Conservation (phyloP, 2,113 vertebrate genomes). For the Xenopus laevis region DNA sequence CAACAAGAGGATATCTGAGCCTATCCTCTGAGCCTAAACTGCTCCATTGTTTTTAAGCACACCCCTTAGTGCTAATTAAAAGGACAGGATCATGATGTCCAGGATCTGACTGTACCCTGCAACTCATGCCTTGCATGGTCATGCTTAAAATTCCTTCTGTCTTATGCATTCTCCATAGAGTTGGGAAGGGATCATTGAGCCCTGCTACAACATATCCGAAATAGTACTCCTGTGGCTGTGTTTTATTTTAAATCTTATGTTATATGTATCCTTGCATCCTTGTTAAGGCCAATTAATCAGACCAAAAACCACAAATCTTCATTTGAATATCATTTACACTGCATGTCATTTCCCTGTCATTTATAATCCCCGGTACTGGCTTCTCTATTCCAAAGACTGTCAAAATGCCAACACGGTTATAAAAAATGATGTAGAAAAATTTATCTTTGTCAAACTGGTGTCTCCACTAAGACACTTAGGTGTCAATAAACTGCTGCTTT, state of each 20-base stretch:
- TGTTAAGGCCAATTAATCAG: slow-evolving; percentile 15
- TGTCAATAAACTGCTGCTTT: background rate
- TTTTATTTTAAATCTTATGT: background rate
- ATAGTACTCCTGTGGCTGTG: too few species aligned
- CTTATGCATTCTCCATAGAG: too few species aligned
- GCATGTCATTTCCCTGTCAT: slow-evolving; percentile 31
- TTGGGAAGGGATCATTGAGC: too few species aligned
- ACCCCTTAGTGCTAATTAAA: too few species aligned
- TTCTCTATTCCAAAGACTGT: slow-evolving; percentile 26
- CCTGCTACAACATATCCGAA: too few species aligned
- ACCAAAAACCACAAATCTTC: slow-evolving; percentile 11
- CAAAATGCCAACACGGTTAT: slow-evolving; percentile 39
- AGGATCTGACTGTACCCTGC: too few species aligned
- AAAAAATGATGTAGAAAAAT: slow-evolving; percentile 20
- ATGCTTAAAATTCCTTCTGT: too few species aligned
- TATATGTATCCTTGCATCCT: background rate
- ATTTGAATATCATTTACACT: slow-evolving; percentile 39
- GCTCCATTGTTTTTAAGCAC: too few species aligned
- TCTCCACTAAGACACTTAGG: slow-evolving; percentile 16
- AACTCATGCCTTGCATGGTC: too few species aligned
- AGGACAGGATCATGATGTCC: too few species aligned
- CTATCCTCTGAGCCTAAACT: too few species aligned
- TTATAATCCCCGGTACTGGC: slow-evolving; percentile 3
- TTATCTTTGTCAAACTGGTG: slow-evolving; percentile 41
- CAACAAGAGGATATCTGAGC: too few species aligned